Evolutionary conservation across 2,888 invertebrate genomes (phyloP).

Genomic region (Diarsia rubi): DNA sequence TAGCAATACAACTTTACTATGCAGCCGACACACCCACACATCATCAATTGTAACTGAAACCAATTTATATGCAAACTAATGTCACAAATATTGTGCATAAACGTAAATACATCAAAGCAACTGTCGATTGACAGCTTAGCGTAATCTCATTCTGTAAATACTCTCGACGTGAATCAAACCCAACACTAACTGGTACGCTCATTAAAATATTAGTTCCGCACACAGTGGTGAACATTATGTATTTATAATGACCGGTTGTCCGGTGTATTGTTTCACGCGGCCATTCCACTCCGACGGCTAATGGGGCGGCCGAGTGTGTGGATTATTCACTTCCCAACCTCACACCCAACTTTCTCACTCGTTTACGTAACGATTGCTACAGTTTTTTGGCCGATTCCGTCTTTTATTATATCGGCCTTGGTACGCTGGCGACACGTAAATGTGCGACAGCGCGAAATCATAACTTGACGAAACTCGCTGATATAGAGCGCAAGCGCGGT

Average conservation of each 20-base stretch:
- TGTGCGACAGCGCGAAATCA: conserved; percentile 76
- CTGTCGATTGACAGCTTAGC: conserved; percentile 35
- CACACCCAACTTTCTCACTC: conserved; percentile 81
- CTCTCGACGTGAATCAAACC: conserved; percentile 49
- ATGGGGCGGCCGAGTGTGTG: conserved; percentile 67
- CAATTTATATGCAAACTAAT: conserved; percentile 12
- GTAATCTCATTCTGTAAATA: conserved; percentile 50
- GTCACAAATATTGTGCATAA: background rate
- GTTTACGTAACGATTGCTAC: conserved; percentile 82
- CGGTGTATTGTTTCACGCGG: conserved; percentile 72
- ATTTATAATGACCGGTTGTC: conserved; percentile 66
- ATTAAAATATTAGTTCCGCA: conserved; percentile 68
- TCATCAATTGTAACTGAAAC: conserved; percentile 7
- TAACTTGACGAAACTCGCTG: conserved; percentile 80
- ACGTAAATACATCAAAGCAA: conserved; percentile 15
- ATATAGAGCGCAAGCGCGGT: conserved; percentile 70
- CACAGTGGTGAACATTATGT: conserved; percentile 65
- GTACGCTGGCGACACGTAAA: conserved; percentile 78
- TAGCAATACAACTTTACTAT: background rate
- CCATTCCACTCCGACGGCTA: conserved; percentile 69
- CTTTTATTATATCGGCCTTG: conserved; percentile 83
- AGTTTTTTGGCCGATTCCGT: conserved; percentile 80
- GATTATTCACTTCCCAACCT: conserved; percentile 69
- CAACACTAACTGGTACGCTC: conserved; percentile 32
- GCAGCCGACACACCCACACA: background rate